These are phyloP conservation scores for Vipera ursinii DNA, from an alignment of 2,797 vertebrate genomes.

Conservation along the genomic window DNA sequence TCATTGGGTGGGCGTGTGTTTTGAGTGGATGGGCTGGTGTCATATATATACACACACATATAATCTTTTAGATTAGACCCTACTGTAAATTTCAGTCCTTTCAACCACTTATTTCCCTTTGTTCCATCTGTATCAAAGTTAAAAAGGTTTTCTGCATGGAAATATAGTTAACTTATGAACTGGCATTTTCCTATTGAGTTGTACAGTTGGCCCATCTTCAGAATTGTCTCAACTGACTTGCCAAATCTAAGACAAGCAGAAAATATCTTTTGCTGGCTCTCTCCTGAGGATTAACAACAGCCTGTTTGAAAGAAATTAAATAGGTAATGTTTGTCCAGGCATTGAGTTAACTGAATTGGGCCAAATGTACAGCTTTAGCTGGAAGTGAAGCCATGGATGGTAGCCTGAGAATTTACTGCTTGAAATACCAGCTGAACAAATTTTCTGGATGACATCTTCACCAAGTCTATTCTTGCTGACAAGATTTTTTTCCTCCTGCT, in stretches of 20 bases:
- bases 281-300: neutral
- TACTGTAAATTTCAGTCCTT: too few species aligned
- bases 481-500: neutral
- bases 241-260: neutral
- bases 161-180: neutral
- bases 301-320: neutral
- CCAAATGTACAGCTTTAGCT: neutral
- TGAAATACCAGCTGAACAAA: neutral
- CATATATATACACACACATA: too few species aligned
- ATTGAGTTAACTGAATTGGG: neutral
- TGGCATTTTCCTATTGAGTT: neutral
- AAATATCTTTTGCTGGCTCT: neutral
- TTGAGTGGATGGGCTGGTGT: too few species aligned
- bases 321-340: neutral
- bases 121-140: too few species aligned
- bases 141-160: neutral
- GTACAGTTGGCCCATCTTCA: neutral
- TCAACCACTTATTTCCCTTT: too few species aligned
- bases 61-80: too few species aligned
- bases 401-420: neutral
- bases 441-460: neutral
- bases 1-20: too few species aligned
- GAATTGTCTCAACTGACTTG: neutral
- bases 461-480: neutral
- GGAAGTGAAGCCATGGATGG: neutral